A percentile compares a stretch with the other conserved stretches of the same genome.
Conservation (phyloP, 2,888 invertebrate species). For the Rugalucina vietnamica region DNA sequence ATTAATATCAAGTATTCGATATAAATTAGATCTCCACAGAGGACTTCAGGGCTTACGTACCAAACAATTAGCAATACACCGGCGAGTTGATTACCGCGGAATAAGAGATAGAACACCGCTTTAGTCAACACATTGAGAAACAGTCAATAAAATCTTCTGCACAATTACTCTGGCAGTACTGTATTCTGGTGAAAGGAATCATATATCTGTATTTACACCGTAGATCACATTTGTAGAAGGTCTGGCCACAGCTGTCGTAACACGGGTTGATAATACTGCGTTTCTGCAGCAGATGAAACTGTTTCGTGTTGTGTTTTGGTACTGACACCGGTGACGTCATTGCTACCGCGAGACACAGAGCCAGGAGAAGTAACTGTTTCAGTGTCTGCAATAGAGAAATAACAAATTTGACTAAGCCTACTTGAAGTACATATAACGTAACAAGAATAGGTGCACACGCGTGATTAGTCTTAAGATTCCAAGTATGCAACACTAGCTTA, state of each 20-base stretch:
- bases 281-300: neutral
- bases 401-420: no score
- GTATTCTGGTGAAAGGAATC: slow-evolving; percentile 18
- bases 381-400: neutral
- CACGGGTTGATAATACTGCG: neutral
- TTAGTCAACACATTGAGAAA: slow-evolving; percentile 32
- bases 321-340: neutral
- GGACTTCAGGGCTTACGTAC: no score
- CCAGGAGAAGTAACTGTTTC: neutral
- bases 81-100: neutral
- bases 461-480: no score
- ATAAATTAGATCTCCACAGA: no score
- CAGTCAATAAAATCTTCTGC: slow-evolving; percentile 41
- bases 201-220: slow-evolving; percentile 36
- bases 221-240: slow-evolving; percentile 41
- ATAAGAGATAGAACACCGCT: neutral
- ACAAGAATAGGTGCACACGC: no score
- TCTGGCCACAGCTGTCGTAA: slow-evolving; percentile 21
- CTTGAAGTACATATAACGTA: no score
- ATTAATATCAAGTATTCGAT: no score
- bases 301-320: neutral
- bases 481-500: no score
- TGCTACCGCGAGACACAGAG: neutral
- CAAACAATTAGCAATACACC: neutral
- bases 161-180: slow-evolving; percentile 33